Conservation (phyloP, 2,888 invertebrate genomes). For the Drepanosiphum platanoidis region DNA sequence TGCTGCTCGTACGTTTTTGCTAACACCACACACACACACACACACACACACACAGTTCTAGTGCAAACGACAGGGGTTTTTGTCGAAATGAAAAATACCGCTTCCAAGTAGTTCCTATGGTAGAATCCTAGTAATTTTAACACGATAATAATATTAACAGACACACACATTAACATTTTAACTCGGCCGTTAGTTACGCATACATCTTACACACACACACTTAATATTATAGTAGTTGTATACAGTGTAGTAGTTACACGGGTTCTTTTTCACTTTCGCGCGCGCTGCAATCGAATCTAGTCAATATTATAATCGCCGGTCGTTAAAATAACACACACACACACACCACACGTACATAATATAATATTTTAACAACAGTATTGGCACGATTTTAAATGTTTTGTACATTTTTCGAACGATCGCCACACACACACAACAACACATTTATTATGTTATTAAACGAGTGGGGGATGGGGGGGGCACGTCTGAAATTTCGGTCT, state of each 20-base stretch:
- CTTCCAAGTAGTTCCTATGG: constrained; percentile 53
- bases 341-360: too few relatives aligned
- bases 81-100: constrained; percentile 13
- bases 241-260: not conserved
- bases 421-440: not conserved
- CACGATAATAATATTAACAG: constrained; percentile 27
- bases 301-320: constrained; percentile 13
- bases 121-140: constrained; percentile 55
- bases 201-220: not conserved
- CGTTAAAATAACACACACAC: constrained; percentile 26
- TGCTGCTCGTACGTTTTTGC: too few relatives aligned
- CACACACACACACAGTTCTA: too few relatives aligned
- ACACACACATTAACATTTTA: constrained; percentile 38
- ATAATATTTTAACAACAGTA: too few relatives aligned
- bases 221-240: not conserved
- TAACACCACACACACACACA: too few relatives aligned
- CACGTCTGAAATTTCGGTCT: too few relatives aligned
- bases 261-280: constrained; percentile 48
- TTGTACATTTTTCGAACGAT: too few relatives aligned
- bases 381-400: not conserved
- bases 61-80: constrained; percentile 18
- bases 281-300: constrained; percentile 41
- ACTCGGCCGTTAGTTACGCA: constrained; percentile 8
- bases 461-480: too few relatives aligned
- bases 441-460: too few relatives aligned